Percentiles rank a stretch among this genome's conserved stretches.
Conservation (phyloP, 2,113 vertebrate genomes). For the Pipa parva region DNA sequence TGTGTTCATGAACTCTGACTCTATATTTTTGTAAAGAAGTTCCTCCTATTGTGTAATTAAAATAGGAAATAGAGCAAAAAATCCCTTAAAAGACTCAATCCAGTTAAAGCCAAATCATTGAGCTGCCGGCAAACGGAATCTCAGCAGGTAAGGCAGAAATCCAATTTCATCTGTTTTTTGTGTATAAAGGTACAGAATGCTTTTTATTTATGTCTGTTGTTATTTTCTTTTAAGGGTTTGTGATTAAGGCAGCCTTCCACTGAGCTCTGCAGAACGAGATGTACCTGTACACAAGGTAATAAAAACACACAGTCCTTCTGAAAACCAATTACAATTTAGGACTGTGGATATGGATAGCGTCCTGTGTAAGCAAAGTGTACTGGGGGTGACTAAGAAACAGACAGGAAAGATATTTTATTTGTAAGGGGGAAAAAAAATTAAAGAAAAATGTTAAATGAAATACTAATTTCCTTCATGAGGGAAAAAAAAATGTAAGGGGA, state of each 20-base stretch:
- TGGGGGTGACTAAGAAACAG: background rate
- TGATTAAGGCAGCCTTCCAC: slow-evolving; percentile 21
- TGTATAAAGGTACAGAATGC: slow-evolving; percentile 37
- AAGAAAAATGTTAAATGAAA: too few relatives aligned
- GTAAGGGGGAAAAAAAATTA: too few relatives aligned
- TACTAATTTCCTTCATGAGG: too few relatives aligned
- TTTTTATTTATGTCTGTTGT: slow-evolving; percentile 41
- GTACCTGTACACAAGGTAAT: slow-evolving; percentile 39
- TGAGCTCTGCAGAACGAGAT: slow-evolving; percentile 27
- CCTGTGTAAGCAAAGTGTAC: background rate
- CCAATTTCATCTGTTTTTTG: slow-evolving; percentile 34
- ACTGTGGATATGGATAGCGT: slow-evolving; percentile 12
- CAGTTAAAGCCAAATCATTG: slow-evolving; percentile 15
- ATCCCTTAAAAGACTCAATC: slow-evolving; percentile 17
- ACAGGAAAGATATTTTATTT: too few relatives aligned
- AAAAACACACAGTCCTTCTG: slow-evolving; percentile 25
- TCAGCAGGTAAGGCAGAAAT: slow-evolving; percentile 36
- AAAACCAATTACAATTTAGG: slow-evolving; percentile 32
- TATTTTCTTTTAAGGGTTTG: slow-evolving; percentile 40
- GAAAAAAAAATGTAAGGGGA: too few relatives aligned
- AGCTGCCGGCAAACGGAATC: slow-evolving; percentile 18
- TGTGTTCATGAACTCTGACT: background rate
- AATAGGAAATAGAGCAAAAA: slow-evolving; percentile 14
- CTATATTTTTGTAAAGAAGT: background rate
- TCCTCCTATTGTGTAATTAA: slow-evolving; percentile 26